Base-by-base conservation (phyloP, 2,113 vertebrate genomes). In the Scatophagus argus region DNA sequence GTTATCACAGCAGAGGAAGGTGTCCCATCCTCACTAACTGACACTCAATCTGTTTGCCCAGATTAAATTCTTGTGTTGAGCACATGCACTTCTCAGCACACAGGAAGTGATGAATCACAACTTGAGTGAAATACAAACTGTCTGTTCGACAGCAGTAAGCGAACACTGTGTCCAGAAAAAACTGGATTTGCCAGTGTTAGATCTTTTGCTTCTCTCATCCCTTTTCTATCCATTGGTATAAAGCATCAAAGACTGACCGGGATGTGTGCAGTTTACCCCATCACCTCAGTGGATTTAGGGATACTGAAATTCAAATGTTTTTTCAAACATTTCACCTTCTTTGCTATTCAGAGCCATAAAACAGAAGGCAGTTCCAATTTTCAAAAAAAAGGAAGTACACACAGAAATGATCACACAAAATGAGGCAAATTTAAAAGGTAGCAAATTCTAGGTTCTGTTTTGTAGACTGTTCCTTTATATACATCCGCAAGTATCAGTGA, bases 41-140 rank as follows among this genome's bases (percentile, higher is more conserved):
- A 72, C 27, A 66, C 31, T 38, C 77, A 36, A 2, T 59, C 61
- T 64, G 34, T 76, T 67, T 8, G 8, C 19, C 44, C 44, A 60
- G 49, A 64, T 68, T 55, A 29, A 16, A 56, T 38, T 61, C 16
- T 55, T 63, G 54, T 63, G 59, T 70, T 14, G 5, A 17, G 5
- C 9, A 31, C 70, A 11, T 51, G 25, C 74, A 73, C 39, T 8
- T 65, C 34, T 66, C 46, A 71, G 73, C 46, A 27, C 27, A 52
- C 79, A 76, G 56, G 54, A 83, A 79, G 82, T 73, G 65, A 76
- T 58, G 68, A 75, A 54, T 81, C 73, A 29, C 81, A 25, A 19
- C 25, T 68, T 23, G 31, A 76, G 56, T 66, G 27, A 68, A 87
- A 83, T 32, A 59, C 64, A 79, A 68, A 74, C 75, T 51, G 79